Base-by-base conservation (phyloP, 2,888 invertebrate genomes). In the Toxonevra muliebris region DNA sequence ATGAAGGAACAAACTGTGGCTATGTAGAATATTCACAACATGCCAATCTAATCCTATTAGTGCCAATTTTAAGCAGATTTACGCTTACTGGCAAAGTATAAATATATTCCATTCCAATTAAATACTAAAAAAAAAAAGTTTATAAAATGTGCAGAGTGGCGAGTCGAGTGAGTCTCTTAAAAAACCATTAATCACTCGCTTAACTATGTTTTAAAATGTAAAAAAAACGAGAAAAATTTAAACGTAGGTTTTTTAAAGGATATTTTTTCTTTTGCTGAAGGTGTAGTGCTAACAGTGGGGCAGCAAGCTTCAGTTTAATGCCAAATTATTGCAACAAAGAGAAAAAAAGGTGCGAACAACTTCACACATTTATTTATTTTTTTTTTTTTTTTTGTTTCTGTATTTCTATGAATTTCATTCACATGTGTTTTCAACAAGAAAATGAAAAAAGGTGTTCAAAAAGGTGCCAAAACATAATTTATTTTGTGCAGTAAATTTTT, bases 171-270 rank as follows among this genome's bases (percentile, higher is more conserved):
- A 83, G 79, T 79, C 84, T 82, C 80, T 83, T 83, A 84, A 83
- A 83, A 82, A 76, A 75, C 80, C 83, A 83, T 83, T 83, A 82
- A 83, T 84, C 84, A 83, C 79, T 76, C 77, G 78, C 77, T 79
- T 83, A 83, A 83, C 82, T 78, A 82, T 78, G 78, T 71, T 66
- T 50, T 61, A 52, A 50, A 19, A 66, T 50, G 50, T 60, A 52
- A 45, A 54, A 66, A 66, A 66, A 45, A 66, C 40, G 12, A n/a
- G 48, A 20, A 48, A 17, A 60, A 48, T 19, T 42, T 53, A n/a
- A 58, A 40, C 9, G 43, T 40, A 59, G 45, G 40, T 19, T 13
- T 41, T 41, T 17, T 30, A 61, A 54, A 20, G 10, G 20, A 54
- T 54, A 54, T 19, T 54, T 54, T 54, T 54, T 48, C 9, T 19